phyloP scores from a whole-genome alignment of 2,797 vertebrate species.

The Thaleichthys pacificus region DNA sequence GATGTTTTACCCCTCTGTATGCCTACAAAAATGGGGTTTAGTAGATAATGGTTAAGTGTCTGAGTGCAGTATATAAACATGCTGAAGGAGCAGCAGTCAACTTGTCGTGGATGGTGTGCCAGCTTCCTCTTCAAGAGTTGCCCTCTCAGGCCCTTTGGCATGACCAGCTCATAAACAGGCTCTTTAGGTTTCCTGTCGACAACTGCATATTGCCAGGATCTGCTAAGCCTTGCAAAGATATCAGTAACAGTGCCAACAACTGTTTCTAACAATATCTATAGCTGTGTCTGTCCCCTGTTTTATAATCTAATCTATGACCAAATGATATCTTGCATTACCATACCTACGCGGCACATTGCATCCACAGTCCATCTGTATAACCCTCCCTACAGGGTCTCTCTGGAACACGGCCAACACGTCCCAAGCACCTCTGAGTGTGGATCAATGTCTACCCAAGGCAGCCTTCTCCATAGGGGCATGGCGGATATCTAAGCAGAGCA shows the following conservation, averaged over 20 bases:
- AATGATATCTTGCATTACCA: no score
- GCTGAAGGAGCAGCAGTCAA: background rate
- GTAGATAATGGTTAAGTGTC: background rate
- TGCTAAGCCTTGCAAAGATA: background rate
- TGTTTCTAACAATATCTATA: background rate
- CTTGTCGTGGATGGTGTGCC: background rate
- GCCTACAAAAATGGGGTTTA: no score
- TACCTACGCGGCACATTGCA: no score
- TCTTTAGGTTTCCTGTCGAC: background rate
- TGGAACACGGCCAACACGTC: background rate
- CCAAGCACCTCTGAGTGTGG: constrained; percentile 20
- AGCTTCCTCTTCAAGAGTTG: background rate
- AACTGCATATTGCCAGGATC: background rate
- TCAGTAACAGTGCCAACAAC: background rate
- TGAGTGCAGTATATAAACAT: no score
- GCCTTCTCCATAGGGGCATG: background rate
- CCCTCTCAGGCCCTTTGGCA: background rate
- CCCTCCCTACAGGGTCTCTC: no score
- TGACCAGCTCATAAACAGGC: constrained; percentile 1
- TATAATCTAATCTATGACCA: no score
- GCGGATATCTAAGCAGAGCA: constrained; percentile 4
- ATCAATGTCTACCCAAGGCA: constrained; percentile 30
- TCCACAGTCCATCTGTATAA: no score
- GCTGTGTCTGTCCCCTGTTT: background rate
- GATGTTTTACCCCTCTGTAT: no score